These are phyloP conservation scores for Hetaerina americana DNA, from an alignment of 1,140 invertebrate species.

Conservation along the genomic window DNA sequence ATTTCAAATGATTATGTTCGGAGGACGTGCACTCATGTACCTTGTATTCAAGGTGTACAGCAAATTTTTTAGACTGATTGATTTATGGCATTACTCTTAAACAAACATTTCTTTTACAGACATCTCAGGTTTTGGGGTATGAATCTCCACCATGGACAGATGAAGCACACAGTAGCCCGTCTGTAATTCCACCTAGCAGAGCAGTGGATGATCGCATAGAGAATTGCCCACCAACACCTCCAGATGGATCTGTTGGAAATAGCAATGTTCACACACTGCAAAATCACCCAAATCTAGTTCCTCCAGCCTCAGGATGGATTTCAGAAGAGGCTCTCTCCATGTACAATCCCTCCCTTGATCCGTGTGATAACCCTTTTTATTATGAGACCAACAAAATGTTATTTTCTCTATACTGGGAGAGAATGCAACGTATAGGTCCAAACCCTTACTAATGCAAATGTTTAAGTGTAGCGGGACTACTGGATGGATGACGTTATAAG, in stretches of 20 bases:
- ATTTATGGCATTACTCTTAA: no score
- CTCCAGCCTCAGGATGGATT: constrained; percentile 15
- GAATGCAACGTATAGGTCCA: constrained; percentile 31
- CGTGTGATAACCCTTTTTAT: constrained; percentile 44
- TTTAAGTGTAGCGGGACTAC: background rate
- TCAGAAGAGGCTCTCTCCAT: constrained; percentile 5
- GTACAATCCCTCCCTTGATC: constrained; percentile 40
- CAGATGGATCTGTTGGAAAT: background rate
- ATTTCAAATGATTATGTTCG: no score
- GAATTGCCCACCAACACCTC: background rate
- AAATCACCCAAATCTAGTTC: background rate
- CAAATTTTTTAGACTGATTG: no score
- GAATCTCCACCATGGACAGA: background rate
- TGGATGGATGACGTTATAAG: background rate
- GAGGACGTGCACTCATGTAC: no score
- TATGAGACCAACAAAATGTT: constrained; percentile 47
- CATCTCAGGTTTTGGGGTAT: background rate
- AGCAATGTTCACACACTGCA: background rate
- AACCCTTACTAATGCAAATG: background rate
- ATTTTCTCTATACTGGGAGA: constrained; percentile 42
- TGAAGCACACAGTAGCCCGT: background rate
- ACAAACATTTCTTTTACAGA: no score
- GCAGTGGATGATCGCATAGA: background rate
- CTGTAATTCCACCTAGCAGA: background rate
- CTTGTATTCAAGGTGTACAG: no score